phyloP scores from a whole-genome alignment of 2,888 invertebrate species.

The Spodoptera exigua region DNA sequence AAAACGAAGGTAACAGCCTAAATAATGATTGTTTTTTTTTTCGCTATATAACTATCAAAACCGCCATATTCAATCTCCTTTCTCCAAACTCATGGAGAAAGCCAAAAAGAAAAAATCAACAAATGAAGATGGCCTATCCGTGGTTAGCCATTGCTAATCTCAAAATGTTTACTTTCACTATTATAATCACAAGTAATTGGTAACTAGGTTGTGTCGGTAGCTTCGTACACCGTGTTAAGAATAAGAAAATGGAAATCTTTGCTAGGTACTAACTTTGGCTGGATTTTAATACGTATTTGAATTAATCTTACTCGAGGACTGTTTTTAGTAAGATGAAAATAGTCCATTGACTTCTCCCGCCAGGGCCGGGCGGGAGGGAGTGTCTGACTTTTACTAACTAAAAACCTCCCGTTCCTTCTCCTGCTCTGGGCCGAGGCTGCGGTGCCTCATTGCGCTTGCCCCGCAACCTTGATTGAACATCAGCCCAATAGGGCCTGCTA shows the following conservation, averaged over 20 bases:
- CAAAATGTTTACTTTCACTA: slow-evolving; percentile 36
- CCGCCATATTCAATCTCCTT: slow-evolving; percentile 14
- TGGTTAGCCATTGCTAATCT: slow-evolving; percentile 20
- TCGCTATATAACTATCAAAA: background rate
- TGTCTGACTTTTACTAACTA: too few species aligned
- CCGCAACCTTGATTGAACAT: too few species aligned
- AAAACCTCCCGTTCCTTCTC: too few species aligned
- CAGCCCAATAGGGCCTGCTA: too few species aligned
- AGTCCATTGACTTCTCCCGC: too few species aligned
- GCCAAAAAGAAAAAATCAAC: background rate
- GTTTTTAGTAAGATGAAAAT: too few species aligned
- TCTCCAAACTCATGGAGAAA: slow-evolving; percentile 34
- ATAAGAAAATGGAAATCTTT: slow-evolving; percentile 35
- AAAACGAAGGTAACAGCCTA: too few species aligned
- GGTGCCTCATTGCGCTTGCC: too few species aligned
- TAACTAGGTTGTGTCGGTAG: slow-evolving; percentile 26
- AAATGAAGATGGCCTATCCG: slow-evolving; percentile 13
- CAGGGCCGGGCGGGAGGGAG: too few species aligned
- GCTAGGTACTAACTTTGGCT: background rate
- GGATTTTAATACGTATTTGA: slow-evolving; percentile 30
- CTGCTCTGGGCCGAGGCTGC: too few species aligned
- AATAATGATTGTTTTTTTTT: background rate
- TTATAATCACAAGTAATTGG: slow-evolving; percentile 45
- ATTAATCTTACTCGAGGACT: too few species aligned
- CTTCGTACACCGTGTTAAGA: slow-evolving; percentile 15